Evolutionary conservation across 1,140 invertebrate species (phyloP), one percentile per base, ranked within the genome.

Genomic region (Drosophila oshimai): DNA sequence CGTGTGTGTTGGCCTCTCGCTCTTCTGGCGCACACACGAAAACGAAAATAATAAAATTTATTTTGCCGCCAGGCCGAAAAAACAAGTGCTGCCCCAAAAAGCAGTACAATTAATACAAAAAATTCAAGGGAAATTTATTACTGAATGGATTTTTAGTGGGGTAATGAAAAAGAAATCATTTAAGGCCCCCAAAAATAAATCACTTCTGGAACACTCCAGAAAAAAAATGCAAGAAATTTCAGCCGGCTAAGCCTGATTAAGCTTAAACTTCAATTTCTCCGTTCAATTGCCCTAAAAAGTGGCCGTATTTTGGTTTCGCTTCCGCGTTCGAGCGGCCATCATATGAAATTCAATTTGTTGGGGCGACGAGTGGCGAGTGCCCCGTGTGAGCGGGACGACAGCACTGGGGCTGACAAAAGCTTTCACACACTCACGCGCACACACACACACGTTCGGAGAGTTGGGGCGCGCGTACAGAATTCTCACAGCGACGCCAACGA

Each of bases 311-410:
- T 76, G 51, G 34, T 68, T 83, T 83, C 70, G 70, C 78, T 83
- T 83, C 79, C 78, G 78, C 74, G 65, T 84, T 73, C 50, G 26
- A 61, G 51, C 47, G 50, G 49, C 49, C 57, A 62, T 42, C 78
- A 78, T 62, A 73, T 73, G 68, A 71, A 74, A 44, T 65, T 57
- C 18, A 72, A 51, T 47, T 86, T 71, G 68, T 79, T 74, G 37
- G 46, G 54, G 54, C 58, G 54, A 54, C 54, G 58, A 62, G 58
- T 62, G 51, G 54, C 58, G 58, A 62, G 58, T 60, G 22, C 20
- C 15, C 20, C 15, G 22, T 20, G 26, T 36, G 22, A 62, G 17
- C 17, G 22, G 55, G 58, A 62, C 22, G 58, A 60, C 29, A 44
- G 41, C 20, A 62, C 37, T 60, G 58, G 58, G 54, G 53, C 53